Base-by-base conservation (phyloP, 1,140 invertebrate genomes). In the Plutomurus gul region DNA sequence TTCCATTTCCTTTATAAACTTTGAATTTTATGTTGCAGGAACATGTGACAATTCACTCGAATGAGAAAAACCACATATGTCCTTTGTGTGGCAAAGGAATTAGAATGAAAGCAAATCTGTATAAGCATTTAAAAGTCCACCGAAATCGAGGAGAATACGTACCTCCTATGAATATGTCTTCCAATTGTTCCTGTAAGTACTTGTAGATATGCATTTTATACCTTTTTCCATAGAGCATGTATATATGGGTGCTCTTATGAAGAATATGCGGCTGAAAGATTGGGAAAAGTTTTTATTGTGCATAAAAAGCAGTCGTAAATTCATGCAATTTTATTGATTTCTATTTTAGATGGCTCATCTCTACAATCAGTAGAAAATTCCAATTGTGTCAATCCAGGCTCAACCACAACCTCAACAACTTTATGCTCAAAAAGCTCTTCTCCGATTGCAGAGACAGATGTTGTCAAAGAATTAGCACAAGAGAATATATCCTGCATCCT, bases 121-220 rank as follows among this genome's bases (percentile, higher is more conserved):
- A 79, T 56, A 79, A 79, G 33, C 78, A 79, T 47, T 33, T 79
- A 8, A 79, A 79, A 71, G 78, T 79, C 33, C 78, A 79, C 25
- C 20, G 78, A 4, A 79, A 79, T 51, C 72, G 78, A 18, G 78
- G 78, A 25, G 78, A 79, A 60, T 79, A 70, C 40, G 78, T 79
- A 36, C 78, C 78, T 20, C 73, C 78, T 18, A 39, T 79, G 13
- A 33, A 25, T n/a, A 65, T 65, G 56, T 65, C 56, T 65, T 65
- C 56, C 56, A 65, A 65, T 65, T 33, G 13, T 27, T 49, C 1
- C 1, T 2, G 46, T 49, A 49, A 49, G 46, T 65, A 33, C n/a
- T 33, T n/a, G 27, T 6, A n/a, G n/a, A 18, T 18, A 4, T 36
- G 20, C 3, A 33, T 65, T 33, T 65, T 46, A 5, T 46, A 18